Evolutionary conservation across 2,888 invertebrate genomes (phyloP), one percentile per base, ranked within the genome.

Genomic region (Danaus chrysippus): DNA sequence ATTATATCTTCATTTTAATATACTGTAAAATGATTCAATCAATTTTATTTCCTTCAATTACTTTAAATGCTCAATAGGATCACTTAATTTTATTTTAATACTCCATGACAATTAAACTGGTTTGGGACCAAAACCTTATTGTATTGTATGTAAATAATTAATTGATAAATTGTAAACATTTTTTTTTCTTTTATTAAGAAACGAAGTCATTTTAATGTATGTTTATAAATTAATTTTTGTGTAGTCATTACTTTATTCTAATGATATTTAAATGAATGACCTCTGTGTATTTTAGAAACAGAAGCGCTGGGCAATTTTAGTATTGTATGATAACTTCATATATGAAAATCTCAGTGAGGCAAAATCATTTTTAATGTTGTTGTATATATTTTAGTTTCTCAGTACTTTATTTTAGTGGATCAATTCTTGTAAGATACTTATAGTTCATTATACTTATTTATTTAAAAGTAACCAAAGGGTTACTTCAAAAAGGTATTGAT

Each of bases 171-270:
- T 34, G 23, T 34, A 34, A 34, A 34, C 23, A 34, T 49, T 55
- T 3, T n/a, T 58, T 60, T 19, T 49, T 55, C 43, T 60, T 62
- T 58, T 46, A 54, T 56, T 54, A 61, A 59, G 52, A 58, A 23
- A 53, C 12, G 46, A 63, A 65, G 64, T 62, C 54, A 57, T 65
- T 67, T 64, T 59, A 67, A 64, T 53, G 53, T 55, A 59, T 59
- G 59, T 59, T 59, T 57, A 59, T 59, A 61, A 61, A 58, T 59
- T 61, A 58, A 62, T 62, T 59, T 63, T n/a, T 41, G 34, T 59
- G 49, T 49, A 49, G 49, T 49, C 49, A 49, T 49, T 49, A 49
- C 17, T 49, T 17, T 49, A 49, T 49, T 49, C 17, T 49, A 49
- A 17, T 34, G 23, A 34, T 34, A 34, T 34, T 34, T 34, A 34